phyloP scores from a whole-genome alignment of 2,113 vertebrate species.

The Dipodomys stephensi region DNA sequence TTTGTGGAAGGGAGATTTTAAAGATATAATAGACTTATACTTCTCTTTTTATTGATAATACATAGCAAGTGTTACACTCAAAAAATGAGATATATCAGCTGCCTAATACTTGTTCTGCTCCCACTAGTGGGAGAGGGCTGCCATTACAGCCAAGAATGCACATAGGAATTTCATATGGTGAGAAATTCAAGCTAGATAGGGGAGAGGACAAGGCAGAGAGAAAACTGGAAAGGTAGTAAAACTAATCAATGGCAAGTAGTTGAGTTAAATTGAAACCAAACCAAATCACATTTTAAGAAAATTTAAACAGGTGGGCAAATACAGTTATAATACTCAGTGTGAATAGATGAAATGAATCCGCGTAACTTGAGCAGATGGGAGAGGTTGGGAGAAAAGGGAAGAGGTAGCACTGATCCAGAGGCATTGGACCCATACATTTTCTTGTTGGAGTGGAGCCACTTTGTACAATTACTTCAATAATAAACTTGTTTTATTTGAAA shows the following conservation, averaged over 20 bases:
- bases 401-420: too few species aligned
- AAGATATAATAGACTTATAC: not conserved
- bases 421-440: too few species aligned
- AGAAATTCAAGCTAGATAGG: not conserved
- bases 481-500: too few species aligned
- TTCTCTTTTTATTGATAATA: not conserved
- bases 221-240: not conserved
- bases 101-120: not conserved
- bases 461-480: too few species aligned
- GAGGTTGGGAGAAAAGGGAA: too few species aligned
- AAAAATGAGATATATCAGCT: not conserved
- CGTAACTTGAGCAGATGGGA: too few species aligned
- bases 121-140: not conserved
- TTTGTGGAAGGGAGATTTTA: not conserved
- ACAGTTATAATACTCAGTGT: too few species aligned
- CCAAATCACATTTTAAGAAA: constrained; percentile 44
- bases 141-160: not conserved
- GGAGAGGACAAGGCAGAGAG: not conserved
- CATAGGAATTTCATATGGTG: not conserved
- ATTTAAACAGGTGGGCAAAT: too few species aligned
- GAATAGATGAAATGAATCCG: too few species aligned
- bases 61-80: not conserved
- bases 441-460: too few species aligned
- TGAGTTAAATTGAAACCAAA: not conserved
- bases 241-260: not conserved